These are phyloP conservation scores for Porites divaricata DNA, from an alignment of 92 coral and sea anemone genomes.

Conservation along the genomic window DNA sequence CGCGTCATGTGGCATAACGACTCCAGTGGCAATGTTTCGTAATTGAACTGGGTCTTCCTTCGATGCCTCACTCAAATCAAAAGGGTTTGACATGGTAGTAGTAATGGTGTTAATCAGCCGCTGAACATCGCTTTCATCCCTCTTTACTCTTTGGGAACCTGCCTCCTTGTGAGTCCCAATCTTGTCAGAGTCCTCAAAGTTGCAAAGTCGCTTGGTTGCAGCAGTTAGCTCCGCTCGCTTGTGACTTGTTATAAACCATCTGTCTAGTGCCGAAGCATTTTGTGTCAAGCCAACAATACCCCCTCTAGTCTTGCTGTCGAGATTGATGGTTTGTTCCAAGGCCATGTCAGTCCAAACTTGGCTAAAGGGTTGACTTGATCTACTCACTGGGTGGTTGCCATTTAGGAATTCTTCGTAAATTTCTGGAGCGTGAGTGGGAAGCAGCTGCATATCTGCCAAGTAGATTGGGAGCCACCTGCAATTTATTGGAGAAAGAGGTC, in stretches of 20 bases:
- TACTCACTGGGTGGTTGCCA: conserved; percentile 56
- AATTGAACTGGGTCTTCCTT: conserved; percentile 46
- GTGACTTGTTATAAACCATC: conserved; percentile 52
- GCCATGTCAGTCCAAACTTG: conserved; percentile 82
- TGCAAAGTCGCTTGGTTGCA: conserved; percentile 50
- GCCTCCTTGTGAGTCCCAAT: conserved; percentile 71
- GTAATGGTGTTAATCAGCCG: conserved; percentile 54
- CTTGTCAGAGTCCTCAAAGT: conserved; percentile 24
- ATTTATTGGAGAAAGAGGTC: conserved; percentile 33
- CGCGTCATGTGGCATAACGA: conserved; percentile 51
- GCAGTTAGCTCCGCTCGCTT: conserved; percentile 55
- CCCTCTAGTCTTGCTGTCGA: conserved; percentile 74
- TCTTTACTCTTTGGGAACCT: conserved; percentile 43
- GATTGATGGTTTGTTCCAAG: conserved; percentile 71
- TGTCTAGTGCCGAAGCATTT: conserved; percentile 47
- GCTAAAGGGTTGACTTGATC: conserved; percentile 62
- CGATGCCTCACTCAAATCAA: conserved; percentile 47
- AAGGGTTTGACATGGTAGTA: conserved; percentile 67
- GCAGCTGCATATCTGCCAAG: conserved; percentile 67
- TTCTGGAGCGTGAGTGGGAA: conserved; percentile 57
- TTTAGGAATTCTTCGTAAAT: conserved; percentile 57
- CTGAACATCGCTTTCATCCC: conserved; percentile 69
- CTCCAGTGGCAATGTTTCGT: conserved; percentile 68
- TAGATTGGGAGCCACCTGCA: conserved; percentile 76
- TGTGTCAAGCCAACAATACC: conserved; percentile 60